Evolutionary conservation across 2,888 invertebrate genomes (phyloP), one percentile per base, ranked within the genome.

Genomic region (Bibio marci): DNA sequence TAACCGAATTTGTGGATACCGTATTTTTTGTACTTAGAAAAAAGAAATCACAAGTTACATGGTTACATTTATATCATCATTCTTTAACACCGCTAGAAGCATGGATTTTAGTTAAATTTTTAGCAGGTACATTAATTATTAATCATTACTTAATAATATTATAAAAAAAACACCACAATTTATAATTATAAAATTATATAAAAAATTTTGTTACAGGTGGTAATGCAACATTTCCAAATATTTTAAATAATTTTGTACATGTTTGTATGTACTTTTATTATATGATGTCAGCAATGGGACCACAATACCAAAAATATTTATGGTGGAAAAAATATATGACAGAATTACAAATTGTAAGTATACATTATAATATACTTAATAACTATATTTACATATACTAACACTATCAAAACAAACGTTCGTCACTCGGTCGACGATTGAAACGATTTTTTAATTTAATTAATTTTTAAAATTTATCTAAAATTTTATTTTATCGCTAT

Each of bases 281-380:
- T 53, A 71, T 92, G 69, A 60, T 92, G 52, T 77, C 94, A 0
- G 90, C 91, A 2, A 66, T 90, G 63, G 85, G 92, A 30, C 92
- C 91, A 2, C 73, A 79, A 49, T 83, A 79, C 56, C 83, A 86
- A 55, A 78, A 79, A 59, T 90, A 81, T 58, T 65, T 92, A 44
- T 90, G 87, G 78, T 92, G 92, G 92, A 94, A 92, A 62, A 81
- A 77, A 50, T 82, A 92, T 58, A 79, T 94, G 57, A 92, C 92
- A n/a, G 79, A 76, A 38, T 65, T 92, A 53, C 91, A 91, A 70
- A 85, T 91, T 71, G 87, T 88, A 69, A 65, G 67, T 62, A 44
- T 14, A n/a, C 4, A n/a, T n/a, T n/a, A 7, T 15, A 13, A 5
- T 14, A 17, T 15, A 31, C 14, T 6, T 10, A 14, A 13, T 31